A percentile compares a stretch with the other conserved stretches of the same genome.
These are phyloP conservation scores for Pseudotriccus pelzelni DNA, from an alignment of 2,797 vertebrate genomes.

Conservation along the genomic window DNA sequence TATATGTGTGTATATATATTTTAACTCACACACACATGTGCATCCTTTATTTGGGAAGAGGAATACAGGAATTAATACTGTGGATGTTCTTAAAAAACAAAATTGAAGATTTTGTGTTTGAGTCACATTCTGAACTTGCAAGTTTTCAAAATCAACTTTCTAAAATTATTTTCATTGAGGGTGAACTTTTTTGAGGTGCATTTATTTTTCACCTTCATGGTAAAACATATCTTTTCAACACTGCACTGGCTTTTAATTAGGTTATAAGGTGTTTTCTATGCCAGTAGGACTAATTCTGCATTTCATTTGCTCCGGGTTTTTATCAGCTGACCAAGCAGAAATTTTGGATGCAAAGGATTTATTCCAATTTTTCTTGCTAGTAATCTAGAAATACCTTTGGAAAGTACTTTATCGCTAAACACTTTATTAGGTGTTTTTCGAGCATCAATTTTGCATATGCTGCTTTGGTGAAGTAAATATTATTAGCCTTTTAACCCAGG, in stretches of 20 bases:
- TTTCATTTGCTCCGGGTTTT: neutral
- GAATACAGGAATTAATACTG: neutral
- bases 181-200: neutral
- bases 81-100: neutral
- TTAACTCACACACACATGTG: neutral
- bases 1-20: neutral
- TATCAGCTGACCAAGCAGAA: conserved; percentile 8
- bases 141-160: neutral
- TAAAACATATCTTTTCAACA: neutral
- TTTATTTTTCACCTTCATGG: neutral
- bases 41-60: neutral
- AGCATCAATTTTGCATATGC: neutral
- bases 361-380: neutral
- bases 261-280: neutral
- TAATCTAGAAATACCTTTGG: neutral
- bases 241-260: neutral
- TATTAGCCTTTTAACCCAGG: neutral
- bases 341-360: neutral
- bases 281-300: neutral
- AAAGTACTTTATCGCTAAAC: neutral
- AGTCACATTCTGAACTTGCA: neutral
- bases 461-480: conserved; percentile 14
- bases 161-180: neutral
- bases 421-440: neutral
- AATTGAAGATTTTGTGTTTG: neutral